Base-by-base conservation (phyloP, 2,797 vertebrate genomes). In the Sebastiscus tertius region DNA sequence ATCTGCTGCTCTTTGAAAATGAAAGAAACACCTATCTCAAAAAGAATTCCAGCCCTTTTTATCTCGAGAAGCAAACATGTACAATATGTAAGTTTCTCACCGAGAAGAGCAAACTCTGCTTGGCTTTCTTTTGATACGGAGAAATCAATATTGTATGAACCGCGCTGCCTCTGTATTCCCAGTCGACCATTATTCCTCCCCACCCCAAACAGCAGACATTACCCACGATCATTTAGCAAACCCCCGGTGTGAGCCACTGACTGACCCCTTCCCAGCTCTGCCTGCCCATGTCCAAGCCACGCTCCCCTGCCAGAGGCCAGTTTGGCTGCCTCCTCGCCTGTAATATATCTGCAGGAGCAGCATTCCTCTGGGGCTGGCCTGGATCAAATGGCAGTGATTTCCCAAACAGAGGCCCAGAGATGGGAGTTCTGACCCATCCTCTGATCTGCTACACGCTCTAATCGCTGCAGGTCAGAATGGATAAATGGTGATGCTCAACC, bases 361-460 rank as follows among this genome's bases (percentile, higher is more conserved):
- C 94, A 90, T 94, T 94, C 92, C 94, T 95, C 91, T 90, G 91
- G 89, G 94, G 93, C 92, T 91, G 83, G 90, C 92, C 92, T 72
- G 92, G 94, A 95, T 95, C 94, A 95, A 94, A 95, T 94, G 94
- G 90, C 93, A 92, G 90, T 79, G 91, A 94, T 95, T 95, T 95
- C 87, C 91, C 92, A 89, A 92, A 93, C 87, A 93, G 90, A 89
- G 85, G 90, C 88, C 75, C 88, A 86, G 90, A 90, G 90, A 94
- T 93, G 92, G 92, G 87, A 92, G 87, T 91, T 87, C 91, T 95
- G 93, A 94, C 94, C 94, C 91, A 77, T 92, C 87, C 91, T 94
- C 90, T 95, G 94, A 94, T 95, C 93, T 91, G 87, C 90, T 89
- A 27, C 83, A 68, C 22, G 73, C 89, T 91, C 85, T 93, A 92